A percentile compares a stretch with the other conserved stretches of the same genome.
Evolutionary conservation across 2,797 vertebrate species (phyloP).

Genomic region (Diplodus puntazzo): DNA sequence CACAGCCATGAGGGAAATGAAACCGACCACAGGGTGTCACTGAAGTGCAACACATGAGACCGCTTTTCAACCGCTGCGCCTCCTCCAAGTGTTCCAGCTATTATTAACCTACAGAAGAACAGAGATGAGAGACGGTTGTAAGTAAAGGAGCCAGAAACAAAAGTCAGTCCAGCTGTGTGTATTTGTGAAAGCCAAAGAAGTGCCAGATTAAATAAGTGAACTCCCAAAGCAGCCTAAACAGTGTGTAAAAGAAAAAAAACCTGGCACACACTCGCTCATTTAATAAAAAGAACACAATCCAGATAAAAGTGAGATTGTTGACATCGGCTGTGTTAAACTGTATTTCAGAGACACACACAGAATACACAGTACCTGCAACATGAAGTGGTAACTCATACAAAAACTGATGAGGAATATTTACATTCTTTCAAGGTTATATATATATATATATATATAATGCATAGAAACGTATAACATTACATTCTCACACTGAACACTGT

Average conservation of each 20-base stretch:
- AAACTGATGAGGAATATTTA: conserved; percentile 72
- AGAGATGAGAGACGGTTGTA: conserved; percentile 16
- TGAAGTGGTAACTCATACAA: conserved; percentile 73
- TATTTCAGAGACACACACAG: conserved; percentile 78
- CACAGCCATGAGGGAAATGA: neutral
- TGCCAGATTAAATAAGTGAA: conserved; percentile 58
- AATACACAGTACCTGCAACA: conserved; percentile 65
- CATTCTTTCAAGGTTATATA: conserved; percentile 65
- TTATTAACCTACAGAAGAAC: conserved; percentile 25
- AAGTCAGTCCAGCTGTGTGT: conserved; percentile 64
- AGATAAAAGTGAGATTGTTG: conserved; percentile 38
- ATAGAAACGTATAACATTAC: conserved; percentile 52
- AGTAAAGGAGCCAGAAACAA: conserved; percentile 37
- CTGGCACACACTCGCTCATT: conserved; percentile 9
- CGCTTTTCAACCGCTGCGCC: neutral
- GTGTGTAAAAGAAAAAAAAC: conserved; percentile 14
- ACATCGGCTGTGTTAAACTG: conserved; percentile 64
- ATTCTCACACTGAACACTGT: conserved; percentile 39
- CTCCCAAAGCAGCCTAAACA: conserved; percentile 20
- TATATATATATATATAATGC: conserved; percentile 32
- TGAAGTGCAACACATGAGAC: conserved; percentile 28
- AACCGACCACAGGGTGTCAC: conserved; percentile 71
- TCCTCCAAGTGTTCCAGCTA: conserved; percentile 16
- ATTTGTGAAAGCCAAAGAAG: conserved; percentile 48
- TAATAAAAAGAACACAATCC: conserved; percentile 22